phyloP scores from a whole-genome alignment of 2,888 invertebrate genomes.

The Drosophila meridionalis region DNA sequence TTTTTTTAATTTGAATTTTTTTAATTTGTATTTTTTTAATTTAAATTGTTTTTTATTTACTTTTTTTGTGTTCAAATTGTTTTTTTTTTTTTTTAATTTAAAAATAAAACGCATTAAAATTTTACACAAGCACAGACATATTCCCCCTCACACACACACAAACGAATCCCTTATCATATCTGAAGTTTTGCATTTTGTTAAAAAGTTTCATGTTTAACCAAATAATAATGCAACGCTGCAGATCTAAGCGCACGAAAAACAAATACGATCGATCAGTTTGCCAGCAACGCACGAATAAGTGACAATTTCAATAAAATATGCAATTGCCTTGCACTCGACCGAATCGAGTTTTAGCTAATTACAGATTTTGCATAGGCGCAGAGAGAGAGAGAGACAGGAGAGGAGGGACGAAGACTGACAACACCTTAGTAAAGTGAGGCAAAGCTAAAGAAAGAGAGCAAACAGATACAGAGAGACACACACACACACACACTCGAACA shows the following conservation, averaged over 20 bases:
- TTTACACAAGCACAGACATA: too few species aligned
- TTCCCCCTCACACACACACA: background rate
- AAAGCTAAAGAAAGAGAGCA: background rate
- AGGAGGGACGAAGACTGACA: background rate
- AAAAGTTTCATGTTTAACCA: background rate
- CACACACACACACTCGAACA: background rate
- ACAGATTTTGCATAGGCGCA: conserved; percentile 26
- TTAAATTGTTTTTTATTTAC: too few species aligned
- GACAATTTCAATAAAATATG: conserved; percentile 3
- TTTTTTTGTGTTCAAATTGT: too few species aligned
- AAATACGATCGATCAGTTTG: background rate
- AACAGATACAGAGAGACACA: background rate
- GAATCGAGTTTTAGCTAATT: conserved; percentile 17
- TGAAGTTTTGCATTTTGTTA: too few species aligned
- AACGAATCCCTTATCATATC: background rate
- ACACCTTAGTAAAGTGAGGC: background rate
- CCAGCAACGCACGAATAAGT: background rate
- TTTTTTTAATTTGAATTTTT: too few species aligned
- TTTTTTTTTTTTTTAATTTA: too few species aligned
- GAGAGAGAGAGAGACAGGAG: conserved; percentile 2
- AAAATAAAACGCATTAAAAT: too few species aligned
- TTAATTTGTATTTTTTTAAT: too few species aligned
- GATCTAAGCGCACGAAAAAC: background rate
- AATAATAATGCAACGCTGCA: conserved; percentile 19
- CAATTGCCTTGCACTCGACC: background rate